Evolutionary conservation across 2,888 invertebrate genomes (phyloP).

Genomic region (Sylvicola cinctus): DNA sequence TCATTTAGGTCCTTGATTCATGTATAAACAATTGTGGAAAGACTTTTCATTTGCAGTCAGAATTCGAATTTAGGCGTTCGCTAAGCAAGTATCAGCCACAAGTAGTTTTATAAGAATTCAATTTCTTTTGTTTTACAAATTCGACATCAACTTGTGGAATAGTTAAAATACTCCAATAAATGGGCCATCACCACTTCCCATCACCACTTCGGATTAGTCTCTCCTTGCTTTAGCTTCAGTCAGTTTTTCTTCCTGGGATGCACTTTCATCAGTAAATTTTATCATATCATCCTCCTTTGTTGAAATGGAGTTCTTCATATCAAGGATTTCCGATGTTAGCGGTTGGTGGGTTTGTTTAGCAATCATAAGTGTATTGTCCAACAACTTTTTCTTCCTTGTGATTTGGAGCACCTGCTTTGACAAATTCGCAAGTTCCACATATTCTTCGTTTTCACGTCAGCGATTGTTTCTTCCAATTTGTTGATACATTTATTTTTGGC

Average conservation of each 20-base stretch:
- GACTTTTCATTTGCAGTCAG: conserved; percentile 81
- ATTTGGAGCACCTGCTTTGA: conserved; percentile 35
- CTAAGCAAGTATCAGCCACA: conserved; percentile 51
- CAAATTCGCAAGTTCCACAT: conserved; percentile 41
- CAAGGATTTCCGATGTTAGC: conserved; percentile 39
- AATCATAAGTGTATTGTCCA: conserved; percentile 37
- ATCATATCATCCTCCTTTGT: conserved; percentile 37
- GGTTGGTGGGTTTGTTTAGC: conserved; percentile 35
- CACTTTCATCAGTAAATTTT: conserved; percentile 41
- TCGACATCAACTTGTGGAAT: conserved; percentile 13
- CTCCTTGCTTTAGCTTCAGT: conserved; percentile 49
- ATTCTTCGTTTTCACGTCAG: conserved; percentile 40
- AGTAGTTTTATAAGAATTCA: conserved; percentile 39
- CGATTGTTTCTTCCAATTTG: conserved; percentile 31
- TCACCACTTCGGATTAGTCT: conserved; percentile 63
- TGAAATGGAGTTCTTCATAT: conserved; percentile 35
- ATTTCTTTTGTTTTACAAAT: no score
- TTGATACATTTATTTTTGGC: conserved; percentile 30
- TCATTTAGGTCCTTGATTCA: conserved; percentile 61
- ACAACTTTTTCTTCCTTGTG: conserved; percentile 41
- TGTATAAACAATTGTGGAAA: conserved; percentile 90
- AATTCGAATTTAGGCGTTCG: conserved; percentile 65
- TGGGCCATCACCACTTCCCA: conserved; percentile 25
- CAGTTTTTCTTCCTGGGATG: conserved; percentile 42
- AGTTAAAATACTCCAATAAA: conserved; percentile 26